phyloP scores from a whole-genome alignment of 2,888 invertebrate species.

The Drosophila buzzatii region DNA sequence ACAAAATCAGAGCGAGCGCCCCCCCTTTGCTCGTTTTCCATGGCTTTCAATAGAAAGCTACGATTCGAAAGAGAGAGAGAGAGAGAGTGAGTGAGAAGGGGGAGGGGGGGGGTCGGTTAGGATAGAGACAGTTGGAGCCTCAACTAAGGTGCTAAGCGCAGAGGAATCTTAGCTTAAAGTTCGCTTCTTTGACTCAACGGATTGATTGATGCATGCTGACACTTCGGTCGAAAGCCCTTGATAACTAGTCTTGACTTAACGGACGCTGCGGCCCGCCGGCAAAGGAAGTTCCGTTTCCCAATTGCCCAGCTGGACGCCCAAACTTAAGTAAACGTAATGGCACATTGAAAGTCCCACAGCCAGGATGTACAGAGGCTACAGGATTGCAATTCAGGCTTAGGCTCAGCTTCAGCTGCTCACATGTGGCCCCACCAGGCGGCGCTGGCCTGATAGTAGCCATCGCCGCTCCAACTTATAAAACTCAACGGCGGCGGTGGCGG shows the following conservation, averaged over 20 bases:
- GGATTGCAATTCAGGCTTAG: constrained; percentile 5
- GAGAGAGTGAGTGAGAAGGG: neutral
- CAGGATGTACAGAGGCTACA: constrained; percentile 30
- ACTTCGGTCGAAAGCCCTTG: constrained; percentile 20
- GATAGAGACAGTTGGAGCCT: neutral
- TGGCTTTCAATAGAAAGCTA: neutral
- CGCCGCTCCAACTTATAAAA: constrained; percentile 63
- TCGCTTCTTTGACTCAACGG: neutral
- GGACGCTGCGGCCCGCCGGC: neutral
- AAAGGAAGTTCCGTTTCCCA: neutral
- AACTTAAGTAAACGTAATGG: constrained; percentile 74
- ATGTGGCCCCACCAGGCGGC: constrained; percentile 73
- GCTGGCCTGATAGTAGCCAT: constrained; percentile 70
- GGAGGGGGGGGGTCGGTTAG: neutral
- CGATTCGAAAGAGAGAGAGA: neutral
- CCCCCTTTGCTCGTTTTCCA: neutral
- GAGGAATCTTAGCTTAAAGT: neutral
- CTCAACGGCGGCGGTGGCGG: constrained; percentile 72
- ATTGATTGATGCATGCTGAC: constrained; percentile 2
- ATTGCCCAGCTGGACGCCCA: constrained; percentile 18
- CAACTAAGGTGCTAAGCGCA: neutral
- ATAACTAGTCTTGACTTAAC: constrained; percentile 3
- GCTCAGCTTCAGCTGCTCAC: constrained; percentile 16
- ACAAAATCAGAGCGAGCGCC: neutral
- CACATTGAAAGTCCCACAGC: constrained; percentile 76